A percentile compares a stretch with the other conserved stretches of the same genome.
Evolutionary conservation across 2,888 invertebrate species (phyloP).

Genomic region (Callinectes sapidus): DNA sequence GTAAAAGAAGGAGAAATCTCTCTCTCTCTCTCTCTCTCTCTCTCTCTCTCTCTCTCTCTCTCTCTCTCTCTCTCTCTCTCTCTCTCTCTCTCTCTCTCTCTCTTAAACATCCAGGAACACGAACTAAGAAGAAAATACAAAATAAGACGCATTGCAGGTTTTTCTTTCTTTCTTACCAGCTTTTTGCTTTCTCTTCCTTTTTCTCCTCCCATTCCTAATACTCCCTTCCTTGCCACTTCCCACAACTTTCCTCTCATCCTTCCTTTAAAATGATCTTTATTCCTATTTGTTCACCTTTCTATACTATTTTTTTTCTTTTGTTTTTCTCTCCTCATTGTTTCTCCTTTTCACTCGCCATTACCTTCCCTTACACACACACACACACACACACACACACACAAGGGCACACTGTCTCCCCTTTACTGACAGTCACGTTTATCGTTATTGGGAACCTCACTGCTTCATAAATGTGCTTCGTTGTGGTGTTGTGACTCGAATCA

Average conservation of each 20-base stretch:
- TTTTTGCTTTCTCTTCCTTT: not conserved
- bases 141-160: not conserved
- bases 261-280: not conserved
- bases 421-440: not conserved
- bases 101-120: not conserved
- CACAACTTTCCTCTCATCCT: not conserved
- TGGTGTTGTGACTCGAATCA: not conserved
- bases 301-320: not conserved
- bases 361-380: not conserved
- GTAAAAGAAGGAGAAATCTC: not conserved
- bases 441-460: not conserved
- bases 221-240: not conserved
- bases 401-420: not conserved
- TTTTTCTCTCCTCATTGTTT: not conserved
- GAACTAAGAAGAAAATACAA: not conserved
- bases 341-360: not conserved
- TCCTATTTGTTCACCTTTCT: not conserved
- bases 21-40: no score
- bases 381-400: not conserved
- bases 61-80: no score
- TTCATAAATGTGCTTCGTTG: not conserved
- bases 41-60: no score
- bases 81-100: not conserved
- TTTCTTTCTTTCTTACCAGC: not conserved
- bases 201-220: not conserved